Conservation (phyloP, 2,888 invertebrate species). For the Cheilosia impressa region DNA sequence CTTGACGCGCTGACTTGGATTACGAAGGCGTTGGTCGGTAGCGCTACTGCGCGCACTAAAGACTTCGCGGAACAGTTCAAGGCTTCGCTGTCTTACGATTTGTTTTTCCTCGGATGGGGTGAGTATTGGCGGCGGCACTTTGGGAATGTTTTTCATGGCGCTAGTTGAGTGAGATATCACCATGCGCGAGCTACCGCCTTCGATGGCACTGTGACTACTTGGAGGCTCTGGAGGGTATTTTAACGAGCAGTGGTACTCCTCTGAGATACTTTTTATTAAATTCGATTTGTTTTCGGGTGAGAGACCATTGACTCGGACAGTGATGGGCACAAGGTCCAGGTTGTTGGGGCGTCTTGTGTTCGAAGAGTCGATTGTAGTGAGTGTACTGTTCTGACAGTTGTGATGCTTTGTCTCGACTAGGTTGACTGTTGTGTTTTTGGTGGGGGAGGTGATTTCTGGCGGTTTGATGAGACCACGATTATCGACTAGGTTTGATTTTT, state of each 20-base stretch:
- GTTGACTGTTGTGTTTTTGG: constrained; percentile 77
- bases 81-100: constrained; percentile 87
- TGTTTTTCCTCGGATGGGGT: constrained; percentile 77
- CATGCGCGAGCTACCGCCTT: constrained; percentile 78
- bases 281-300: constrained; percentile 80
- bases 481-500: constrained; percentile 83
- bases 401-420: constrained; percentile 76
- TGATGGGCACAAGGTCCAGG: constrained; percentile 80
- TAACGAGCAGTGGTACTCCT: constrained; percentile 77
- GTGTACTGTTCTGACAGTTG: constrained; percentile 70
- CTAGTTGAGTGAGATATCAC: constrained; percentile 78
- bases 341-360: constrained; percentile 78
- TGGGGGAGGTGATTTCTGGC: constrained; percentile 72
- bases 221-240: constrained; percentile 66
- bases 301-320: constrained; percentile 75
- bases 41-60: constrained; percentile 88
- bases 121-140: constrained; percentile 26
- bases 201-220: constrained; percentile 57
- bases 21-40: constrained; percentile 86
- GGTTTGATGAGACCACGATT: constrained; percentile 74
- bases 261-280: constrained; percentile 81
- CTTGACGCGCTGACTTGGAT: constrained; percentile 91
- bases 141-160: constrained; percentile 78
- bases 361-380: constrained; percentile 69
- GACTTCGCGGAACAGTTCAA: constrained; percentile 91